Base-by-base conservation (phyloP, 1,140 invertebrate species). In the Adelges cooleyi region DNA sequence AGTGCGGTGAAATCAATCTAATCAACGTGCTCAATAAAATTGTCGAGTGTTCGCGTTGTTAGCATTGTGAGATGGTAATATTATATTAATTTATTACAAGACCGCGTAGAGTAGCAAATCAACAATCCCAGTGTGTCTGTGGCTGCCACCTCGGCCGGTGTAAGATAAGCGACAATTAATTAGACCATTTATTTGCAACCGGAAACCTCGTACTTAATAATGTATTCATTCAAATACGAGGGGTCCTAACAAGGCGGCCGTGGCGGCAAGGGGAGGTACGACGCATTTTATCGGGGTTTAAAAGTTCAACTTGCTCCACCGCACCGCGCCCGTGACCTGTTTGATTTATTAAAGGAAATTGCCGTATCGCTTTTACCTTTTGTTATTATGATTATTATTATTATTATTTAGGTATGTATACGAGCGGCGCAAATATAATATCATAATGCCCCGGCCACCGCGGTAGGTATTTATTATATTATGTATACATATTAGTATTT, bases 161-260 rank as follows among this genome's bases (percentile, higher is more conserved):
- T 23, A 10, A 56, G 53, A 40, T 56, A 44, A 56, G 38, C 22
- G 20, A 56, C 38, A 56, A 56, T 56, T 56, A 56, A 56, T 56
- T 40, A 25, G 38, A 44, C 38, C 22, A 44, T 56, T 38, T 44
- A 44, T 56, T 56, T 25, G 53, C 22, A 2, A 22, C 22, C 29
- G 6, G 38, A 44, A 27, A 56, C 53, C 53, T 0, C 25, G 38
- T 56, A 56, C 25, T 20, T 56, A 56, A 56, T 56, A 42, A 56
- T 44, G 53, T 56, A 56, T 56, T 56, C 38, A 56, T 56, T 56
- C 36, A 56, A 56, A 56, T 42, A 56, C n/a, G 36, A 56, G 38
- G 22, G 53, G 38, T 42, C n/a, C 38, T 23, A 44, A 56, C 53
- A 27, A 56, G 52, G 38, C 51, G 0, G 18, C 9, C 23, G 46